Percentiles rank a stretch among this genome's conserved stretches.
These are phyloP conservation scores for Euwallacea fornicatus DNA, from an alignment of 1,140 invertebrate species.

Conservation along the genomic window DNA sequence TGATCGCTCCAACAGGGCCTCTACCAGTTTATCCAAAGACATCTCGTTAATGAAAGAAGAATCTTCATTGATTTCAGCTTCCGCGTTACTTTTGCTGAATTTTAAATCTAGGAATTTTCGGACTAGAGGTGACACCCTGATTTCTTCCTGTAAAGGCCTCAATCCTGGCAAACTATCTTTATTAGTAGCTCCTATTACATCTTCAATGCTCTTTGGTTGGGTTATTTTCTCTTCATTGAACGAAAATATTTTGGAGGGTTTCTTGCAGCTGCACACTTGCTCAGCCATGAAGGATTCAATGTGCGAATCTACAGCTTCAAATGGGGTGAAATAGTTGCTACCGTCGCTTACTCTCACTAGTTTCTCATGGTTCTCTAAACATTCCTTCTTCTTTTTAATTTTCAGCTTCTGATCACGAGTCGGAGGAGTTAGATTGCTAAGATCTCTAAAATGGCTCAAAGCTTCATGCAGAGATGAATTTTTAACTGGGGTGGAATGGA, in stretches of 20 bases:
- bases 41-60: conserved; percentile 51
- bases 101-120: conserved; percentile 48
- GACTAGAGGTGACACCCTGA: conserved; percentile 51
- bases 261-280: conserved; percentile 39
- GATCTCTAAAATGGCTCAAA: conserved; percentile 47
- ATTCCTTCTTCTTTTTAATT: conserved; percentile 48
- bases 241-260: conserved; percentile 43
- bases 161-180: conserved; percentile 30
- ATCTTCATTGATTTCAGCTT: conserved; percentile 33
- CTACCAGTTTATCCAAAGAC: conserved; percentile 51
- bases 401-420: conserved; percentile 17
- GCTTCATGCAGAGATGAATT: conserved; percentile 37
- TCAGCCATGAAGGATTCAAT: conserved; percentile 44
- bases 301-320: conserved; percentile 49
- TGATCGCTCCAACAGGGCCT: conserved; percentile 47
- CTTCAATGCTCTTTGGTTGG: conserved; percentile 55
- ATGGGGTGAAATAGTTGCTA: conserved; percentile 47
- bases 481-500: conserved; percentile 52
- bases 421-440: conserved; percentile 50
- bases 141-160: conserved; percentile 11
- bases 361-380: conserved; percentile 37
- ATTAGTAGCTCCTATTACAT: conserved; percentile 58
- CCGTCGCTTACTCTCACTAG: conserved; percentile 28
- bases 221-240: conserved; percentile 41
- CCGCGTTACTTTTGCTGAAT: conserved; percentile 41